phyloP scores from a whole-genome alignment of 1,140 invertebrate species.

The Drosophila kikkawai region DNA sequence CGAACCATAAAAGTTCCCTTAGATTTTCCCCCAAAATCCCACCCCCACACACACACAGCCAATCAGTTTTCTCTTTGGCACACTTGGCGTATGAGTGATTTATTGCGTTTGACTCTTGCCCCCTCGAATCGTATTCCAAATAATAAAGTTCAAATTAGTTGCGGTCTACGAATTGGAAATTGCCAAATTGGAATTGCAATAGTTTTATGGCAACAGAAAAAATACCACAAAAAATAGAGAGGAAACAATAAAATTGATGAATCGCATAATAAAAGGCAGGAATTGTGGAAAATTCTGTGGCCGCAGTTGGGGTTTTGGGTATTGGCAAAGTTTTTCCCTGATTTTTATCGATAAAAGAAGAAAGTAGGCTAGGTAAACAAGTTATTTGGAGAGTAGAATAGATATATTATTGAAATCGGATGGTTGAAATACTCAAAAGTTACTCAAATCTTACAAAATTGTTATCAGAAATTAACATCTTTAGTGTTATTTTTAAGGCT shows the following conservation, averaged over 20 bases:
- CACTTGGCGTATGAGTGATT: slow-evolving; percentile 76
- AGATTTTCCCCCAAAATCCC: neutral
- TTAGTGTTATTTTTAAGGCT: neutral
- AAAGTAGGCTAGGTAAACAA: slow-evolving; percentile 17
- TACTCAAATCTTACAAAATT: neutral
- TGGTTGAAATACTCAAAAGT: neutral
- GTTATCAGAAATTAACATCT: slow-evolving; percentile 5
- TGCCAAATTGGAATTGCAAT: slow-evolving; percentile 55
- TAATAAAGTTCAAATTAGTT: slow-evolving; percentile 83
- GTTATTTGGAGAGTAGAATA: neutral
- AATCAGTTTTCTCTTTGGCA: slow-evolving; percentile 35
- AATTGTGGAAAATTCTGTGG: slow-evolving; percentile 20
- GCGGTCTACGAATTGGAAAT: slow-evolving; percentile 73
- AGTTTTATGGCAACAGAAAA: slow-evolving; percentile 49
- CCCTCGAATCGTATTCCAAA: slow-evolving; percentile 48
- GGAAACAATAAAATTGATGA: slow-evolving; percentile 71
- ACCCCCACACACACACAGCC: neutral
- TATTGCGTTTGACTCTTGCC: slow-evolving; percentile 58
- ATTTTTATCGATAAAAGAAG: slow-evolving; percentile 5
- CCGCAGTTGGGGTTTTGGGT: neutral
- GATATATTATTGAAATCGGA: neutral
- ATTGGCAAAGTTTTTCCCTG: slow-evolving; percentile 22
- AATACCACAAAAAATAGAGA: slow-evolving; percentile 1
- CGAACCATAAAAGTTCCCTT: slow-evolving; percentile 58
- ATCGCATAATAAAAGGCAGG: slow-evolving; percentile 38